Conservation (phyloP, 2,888 invertebrate species). For the Seira sanloemensis region DNA sequence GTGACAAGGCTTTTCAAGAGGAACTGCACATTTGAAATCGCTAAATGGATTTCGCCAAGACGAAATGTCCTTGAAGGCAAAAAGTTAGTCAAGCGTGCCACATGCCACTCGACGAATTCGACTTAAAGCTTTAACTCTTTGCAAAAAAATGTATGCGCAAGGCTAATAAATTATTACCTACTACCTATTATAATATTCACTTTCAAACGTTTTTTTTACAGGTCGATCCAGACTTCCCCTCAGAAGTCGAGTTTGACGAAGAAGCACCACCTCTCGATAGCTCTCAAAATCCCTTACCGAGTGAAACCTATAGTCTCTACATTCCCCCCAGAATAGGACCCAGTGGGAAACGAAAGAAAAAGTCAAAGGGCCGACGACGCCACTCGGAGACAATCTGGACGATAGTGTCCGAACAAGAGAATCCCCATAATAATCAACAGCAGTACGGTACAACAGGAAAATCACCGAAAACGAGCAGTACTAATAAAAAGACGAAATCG, state of each 20-base stretch:
- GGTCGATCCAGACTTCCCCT: conserved; percentile 1
- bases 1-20: no score
- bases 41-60: background rate
- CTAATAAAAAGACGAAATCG: conserved; percentile 17
- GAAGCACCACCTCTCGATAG: background rate
- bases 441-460: conserved; percentile 16
- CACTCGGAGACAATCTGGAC: conserved; percentile 60
- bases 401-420: conserved; percentile 55
- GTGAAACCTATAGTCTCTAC: conserved; percentile 28
- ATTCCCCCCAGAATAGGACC: conserved; percentile 50
- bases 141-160: background rate
- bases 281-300: background rate
- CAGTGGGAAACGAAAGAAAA: conserved; percentile 40
- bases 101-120: no score
- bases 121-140: background rate
- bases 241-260: background rate
- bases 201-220: no score
- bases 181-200: no score
- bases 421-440: background rate
- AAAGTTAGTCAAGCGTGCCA: background rate
- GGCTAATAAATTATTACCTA: background rate
- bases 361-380: conserved; percentile 43
- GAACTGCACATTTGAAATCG: conserved; percentile 2
- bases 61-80: background rate
- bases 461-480: background rate